phyloP scores from a whole-genome alignment of 2,888 invertebrate genomes.

The Melinaea menophilus region DNA sequence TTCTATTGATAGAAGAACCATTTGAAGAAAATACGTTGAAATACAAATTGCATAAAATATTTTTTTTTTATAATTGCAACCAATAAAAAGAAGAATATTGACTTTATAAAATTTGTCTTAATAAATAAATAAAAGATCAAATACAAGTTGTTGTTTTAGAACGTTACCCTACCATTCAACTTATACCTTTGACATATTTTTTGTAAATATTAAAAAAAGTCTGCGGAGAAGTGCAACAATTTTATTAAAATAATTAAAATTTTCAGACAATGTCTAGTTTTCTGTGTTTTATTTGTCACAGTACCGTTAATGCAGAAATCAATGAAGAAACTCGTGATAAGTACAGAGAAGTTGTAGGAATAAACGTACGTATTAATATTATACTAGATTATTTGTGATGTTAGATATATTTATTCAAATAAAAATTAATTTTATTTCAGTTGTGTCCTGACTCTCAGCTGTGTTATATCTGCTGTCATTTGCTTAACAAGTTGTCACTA shows the following conservation, averaged over 20 bases:
- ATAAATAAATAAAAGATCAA: too few relatives aligned
- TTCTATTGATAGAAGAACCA: too few relatives aligned
- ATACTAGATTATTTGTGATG: neutral
- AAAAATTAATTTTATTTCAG: slow-evolving; percentile 39
- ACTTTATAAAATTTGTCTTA: too few relatives aligned
- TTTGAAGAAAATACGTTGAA: too few relatives aligned
- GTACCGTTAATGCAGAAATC: slow-evolving; percentile 54
- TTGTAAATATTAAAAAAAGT: too few relatives aligned
- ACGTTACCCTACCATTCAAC: too few relatives aligned
- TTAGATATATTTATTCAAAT: neutral
- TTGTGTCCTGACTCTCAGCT: slow-evolving; percentile 58
- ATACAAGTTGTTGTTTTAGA: too few relatives aligned
- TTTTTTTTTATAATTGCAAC: too few relatives aligned
- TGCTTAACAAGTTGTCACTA: slow-evolving; percentile 56
- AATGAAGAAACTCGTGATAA: slow-evolving; percentile 61
- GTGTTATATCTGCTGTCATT: slow-evolving; percentile 61
- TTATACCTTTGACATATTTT: too few relatives aligned
- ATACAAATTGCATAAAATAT: too few relatives aligned
- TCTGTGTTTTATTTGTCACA: slow-evolving; percentile 65
- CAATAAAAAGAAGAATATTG: too few relatives aligned
- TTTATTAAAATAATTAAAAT: neutral
- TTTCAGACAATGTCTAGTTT: slow-evolving; percentile 33
- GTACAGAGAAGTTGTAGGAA: slow-evolving; percentile 63
- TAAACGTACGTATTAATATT: slow-evolving; percentile 48
- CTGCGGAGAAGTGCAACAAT: too few relatives aligned